A percentile compares a stretch with the other conserved stretches of the same genome.
phyloP scores from a whole-genome alignment of 2,113 vertebrate species.

The Oxyruncus cristatus region DNA sequence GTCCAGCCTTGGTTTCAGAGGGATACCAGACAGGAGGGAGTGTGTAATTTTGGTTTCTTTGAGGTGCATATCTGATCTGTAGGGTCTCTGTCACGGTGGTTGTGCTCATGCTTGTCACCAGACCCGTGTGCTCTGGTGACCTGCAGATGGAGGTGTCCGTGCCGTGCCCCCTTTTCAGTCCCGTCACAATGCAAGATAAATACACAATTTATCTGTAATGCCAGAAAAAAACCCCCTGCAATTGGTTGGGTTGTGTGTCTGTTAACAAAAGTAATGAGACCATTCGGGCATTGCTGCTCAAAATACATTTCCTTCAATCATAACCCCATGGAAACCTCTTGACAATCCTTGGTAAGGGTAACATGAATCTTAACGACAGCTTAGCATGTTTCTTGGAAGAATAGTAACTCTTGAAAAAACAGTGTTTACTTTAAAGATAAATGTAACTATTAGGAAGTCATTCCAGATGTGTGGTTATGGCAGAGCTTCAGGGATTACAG shows the following conservation, averaged over 20 bases:
- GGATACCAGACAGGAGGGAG: neutral
- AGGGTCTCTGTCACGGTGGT: neutral
- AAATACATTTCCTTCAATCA: neutral
- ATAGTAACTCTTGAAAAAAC: conserved; percentile 43
- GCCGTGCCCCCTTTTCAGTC: neutral
- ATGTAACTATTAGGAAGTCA: conserved; percentile 39
- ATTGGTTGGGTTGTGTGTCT: neutral
- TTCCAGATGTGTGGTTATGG: conserved; percentile 58
- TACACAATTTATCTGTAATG: neutral
- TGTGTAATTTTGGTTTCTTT: neutral
- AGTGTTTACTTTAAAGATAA: conserved; percentile 44
- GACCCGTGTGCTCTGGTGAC: neutral
- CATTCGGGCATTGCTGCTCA: neutral
- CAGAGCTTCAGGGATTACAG: conserved; percentile 6
- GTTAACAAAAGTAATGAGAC: neutral
- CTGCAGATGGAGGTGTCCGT: neutral
- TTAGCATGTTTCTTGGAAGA: conserved; percentile 19
- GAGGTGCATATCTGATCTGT: neutral
- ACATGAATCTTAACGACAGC: neutral
- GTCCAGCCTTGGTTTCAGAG: neutral
- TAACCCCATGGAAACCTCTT: neutral
- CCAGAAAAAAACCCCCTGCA: neutral
- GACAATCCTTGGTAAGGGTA: neutral
- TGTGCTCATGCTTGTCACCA: neutral
- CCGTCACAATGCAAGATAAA: neutral